Percentiles rank a stretch among this genome's conserved stretches.
These are phyloP conservation scores for Tyrannus savana DNA, from an alignment of 2,113 vertebrate species.

Conservation along the genomic window DNA sequence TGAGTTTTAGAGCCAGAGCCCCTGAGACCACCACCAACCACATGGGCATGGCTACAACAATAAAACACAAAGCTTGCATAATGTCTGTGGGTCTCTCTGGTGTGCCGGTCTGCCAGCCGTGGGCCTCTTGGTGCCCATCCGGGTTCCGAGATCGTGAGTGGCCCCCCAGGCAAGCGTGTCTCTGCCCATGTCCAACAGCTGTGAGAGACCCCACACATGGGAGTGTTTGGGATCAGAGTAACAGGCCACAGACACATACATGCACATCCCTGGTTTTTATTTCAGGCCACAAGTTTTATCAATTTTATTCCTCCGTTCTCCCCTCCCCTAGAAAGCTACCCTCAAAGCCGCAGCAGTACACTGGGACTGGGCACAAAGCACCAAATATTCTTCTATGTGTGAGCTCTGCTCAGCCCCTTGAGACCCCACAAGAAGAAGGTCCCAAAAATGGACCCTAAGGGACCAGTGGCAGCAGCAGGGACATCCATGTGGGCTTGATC, in stretches of 20 bases:
- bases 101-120: accelerated
- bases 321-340: background rate
- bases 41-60: background rate
- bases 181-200: background rate
- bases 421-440: background rate
- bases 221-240: background rate
- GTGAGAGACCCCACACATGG: background rate
- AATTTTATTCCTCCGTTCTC: background rate
- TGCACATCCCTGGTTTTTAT: background rate
- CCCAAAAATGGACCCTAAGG: background rate
- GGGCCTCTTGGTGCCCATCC: accelerated
- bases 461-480: background rate
- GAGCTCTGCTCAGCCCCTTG: accelerated
- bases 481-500: background rate
- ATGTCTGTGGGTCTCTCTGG: background rate
- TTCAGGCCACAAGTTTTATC: background rate
- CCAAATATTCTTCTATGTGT: background rate
- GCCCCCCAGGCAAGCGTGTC: accelerated
- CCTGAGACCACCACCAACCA: background rate
- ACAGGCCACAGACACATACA: too few relatives aligned
- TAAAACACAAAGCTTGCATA: background rate
- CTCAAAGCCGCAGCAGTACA: background rate
- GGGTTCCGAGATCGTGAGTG: accelerated
- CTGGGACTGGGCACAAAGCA: accelerated
- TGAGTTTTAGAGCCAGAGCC: background rate